Evolutionary conservation across 1,140 invertebrate species (phyloP).

Genomic region (Pomacea maculata): DNA sequence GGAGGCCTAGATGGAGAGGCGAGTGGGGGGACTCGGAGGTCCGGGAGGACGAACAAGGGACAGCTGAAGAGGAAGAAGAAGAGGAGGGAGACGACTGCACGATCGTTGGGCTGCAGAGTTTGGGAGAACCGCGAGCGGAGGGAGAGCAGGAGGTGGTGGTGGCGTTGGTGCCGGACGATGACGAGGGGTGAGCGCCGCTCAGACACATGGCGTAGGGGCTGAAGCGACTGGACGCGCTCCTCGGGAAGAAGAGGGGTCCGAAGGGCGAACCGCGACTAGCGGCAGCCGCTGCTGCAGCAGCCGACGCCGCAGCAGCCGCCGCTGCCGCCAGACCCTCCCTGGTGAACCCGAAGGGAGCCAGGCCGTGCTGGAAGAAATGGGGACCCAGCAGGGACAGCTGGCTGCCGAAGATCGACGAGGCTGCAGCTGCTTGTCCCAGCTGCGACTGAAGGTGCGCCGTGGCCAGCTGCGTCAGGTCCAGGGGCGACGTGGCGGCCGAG

Average conservation of each 20-base stretch:
- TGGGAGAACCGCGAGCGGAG: background rate
- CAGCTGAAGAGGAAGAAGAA: conserved; percentile 4
- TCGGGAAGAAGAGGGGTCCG: conserved; percentile 20
- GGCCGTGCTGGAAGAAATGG: conserved; percentile 26
- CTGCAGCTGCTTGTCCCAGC: conserved; percentile 9
- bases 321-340: conserved; percentile 15
- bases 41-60: background rate
- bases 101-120: background rate
- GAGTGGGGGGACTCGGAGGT: background rate
- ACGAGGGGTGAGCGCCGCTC: background rate
- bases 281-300: conserved; percentile 10
- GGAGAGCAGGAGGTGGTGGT: background rate
- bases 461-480: conserved; percentile 22
- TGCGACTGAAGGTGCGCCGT: conserved; percentile 19
- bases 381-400: conserved; percentile 20
- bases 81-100: background rate
- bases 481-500: background rate
- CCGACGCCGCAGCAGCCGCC: background rate
- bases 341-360: conserved; percentile 12
- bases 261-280: conserved; percentile 10
- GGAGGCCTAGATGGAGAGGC: background rate
- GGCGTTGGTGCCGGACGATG: background rate
- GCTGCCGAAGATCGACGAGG: conserved; percentile 4
- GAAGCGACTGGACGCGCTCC: conserved; percentile 1
- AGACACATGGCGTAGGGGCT: conserved; percentile 1